Base-by-base conservation (phyloP, 2,888 invertebrate species). In the Torymus aiolomorphi region DNA sequence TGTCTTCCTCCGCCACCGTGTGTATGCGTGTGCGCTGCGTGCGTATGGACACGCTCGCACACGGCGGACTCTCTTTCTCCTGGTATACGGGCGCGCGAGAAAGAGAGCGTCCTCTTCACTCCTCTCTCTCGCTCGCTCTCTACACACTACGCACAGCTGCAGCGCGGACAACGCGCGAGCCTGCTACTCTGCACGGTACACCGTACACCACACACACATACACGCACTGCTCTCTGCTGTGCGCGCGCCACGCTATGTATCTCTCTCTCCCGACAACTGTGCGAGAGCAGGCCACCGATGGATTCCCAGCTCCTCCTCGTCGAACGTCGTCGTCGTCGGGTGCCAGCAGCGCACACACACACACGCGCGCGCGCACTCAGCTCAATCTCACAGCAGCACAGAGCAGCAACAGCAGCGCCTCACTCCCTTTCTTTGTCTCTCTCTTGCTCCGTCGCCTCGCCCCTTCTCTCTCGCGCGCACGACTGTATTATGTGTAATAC, bases 361-460 rank as follows among this genome's bases (percentile, higher is more conserved):
- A 42, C 16, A n/a, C n/a, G 57, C 24, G 67, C 54, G 20, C 52
- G 24, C 18, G 24, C 52, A 51, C 20, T 20, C 13, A 67, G n/a
- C 54, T 13, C 20, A 52, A 12, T n/a, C 16, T 18, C 12, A 14
- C 66, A 12, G 16, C n/a, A 12, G 16, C 42, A 10, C 42, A 66
- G 66, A 49, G 49, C 42, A 42, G 71, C 49, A 13, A n/a, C 67
- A 49, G 42, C 56, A 24, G 69, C 52, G 13, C 59, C 70, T 24
- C 42, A 49, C 70, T 49, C 42, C 16, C 57, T 20, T n/a, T 61
- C 51, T 59, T 20, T n/a, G 12, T 13, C 13, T 16, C 10, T 14
- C 71, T 59, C 42, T 42, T 20, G 11, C 49, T 70, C 49, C 2
- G 20, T 20, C 20, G 20, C 20, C 1, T 20, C 20, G 20, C 20